phyloP scores from a whole-genome alignment of 2,797 vertebrate species.

The Aulostomus chinensis region DNA sequence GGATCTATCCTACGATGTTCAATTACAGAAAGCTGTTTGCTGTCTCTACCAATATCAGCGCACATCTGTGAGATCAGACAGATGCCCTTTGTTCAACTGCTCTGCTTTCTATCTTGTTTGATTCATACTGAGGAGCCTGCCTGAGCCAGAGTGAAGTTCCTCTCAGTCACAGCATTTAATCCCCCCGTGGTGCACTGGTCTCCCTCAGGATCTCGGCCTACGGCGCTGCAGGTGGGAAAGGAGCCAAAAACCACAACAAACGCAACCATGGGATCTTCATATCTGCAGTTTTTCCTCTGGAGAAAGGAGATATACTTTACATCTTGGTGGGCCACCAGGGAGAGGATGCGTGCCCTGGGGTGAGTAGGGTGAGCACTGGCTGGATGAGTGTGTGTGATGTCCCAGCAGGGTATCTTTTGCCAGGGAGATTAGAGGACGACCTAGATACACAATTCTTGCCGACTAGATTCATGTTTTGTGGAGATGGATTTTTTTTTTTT shows the following conservation, averaged over 20 bases:
- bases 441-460: background rate
- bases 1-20: conserved; percentile 7
- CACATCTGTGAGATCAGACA: no score
- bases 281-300: conserved; percentile 86
- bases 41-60: conserved; percentile 1
- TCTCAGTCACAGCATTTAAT: conserved; percentile 16
- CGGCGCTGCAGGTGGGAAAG: conserved; percentile 89
- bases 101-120: no score
- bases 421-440: conserved; percentile 1
- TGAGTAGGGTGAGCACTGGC: conserved; percentile 57
- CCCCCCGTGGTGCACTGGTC: conserved; percentile 32
- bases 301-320: conserved; percentile 87
- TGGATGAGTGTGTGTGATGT: background rate
- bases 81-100: no score
- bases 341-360: conserved; percentile 91
- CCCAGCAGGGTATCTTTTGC: background rate
- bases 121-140: background rate
- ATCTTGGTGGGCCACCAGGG: conserved; percentile 91
- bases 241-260: conserved; percentile 91
- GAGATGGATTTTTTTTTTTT: background rate
- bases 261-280: conserved; percentile 89
- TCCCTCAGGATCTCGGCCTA: conserved; percentile 89
- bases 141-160: no score
- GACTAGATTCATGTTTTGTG: conserved; percentile 2
- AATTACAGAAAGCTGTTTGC: no score